Evolutionary conservation across 2,797 vertebrate genomes (phyloP).

Genomic region (Neosalanx taihuensis): DNA sequence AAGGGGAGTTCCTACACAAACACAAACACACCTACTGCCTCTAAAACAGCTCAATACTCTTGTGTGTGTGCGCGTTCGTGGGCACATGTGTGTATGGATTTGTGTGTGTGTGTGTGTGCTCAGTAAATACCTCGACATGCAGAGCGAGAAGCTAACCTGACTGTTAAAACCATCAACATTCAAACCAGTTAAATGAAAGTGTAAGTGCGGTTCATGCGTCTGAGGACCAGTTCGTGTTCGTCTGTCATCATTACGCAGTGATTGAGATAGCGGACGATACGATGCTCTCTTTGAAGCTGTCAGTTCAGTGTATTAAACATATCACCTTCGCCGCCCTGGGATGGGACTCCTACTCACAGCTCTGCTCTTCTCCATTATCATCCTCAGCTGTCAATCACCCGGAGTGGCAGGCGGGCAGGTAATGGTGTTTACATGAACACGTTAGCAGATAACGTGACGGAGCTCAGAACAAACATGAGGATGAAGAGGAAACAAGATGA

Average conservation of each 20-base stretch:
- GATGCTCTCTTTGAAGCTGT: slow-evolving; percentile 42
- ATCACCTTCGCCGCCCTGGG: slow-evolving; percentile 49
- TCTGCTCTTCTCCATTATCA: slow-evolving; percentile 38
- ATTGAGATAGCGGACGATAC: slow-evolving; percentile 45
- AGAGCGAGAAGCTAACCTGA: background rate
- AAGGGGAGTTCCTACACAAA: background rate
- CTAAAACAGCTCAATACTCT: background rate
- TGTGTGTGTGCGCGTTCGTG: background rate
- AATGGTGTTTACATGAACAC: slow-evolving; percentile 36
- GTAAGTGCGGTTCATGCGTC: background rate
- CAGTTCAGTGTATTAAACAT: slow-evolving; percentile 58
- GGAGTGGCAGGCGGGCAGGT: slow-evolving; percentile 10
- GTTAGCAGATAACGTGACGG: slow-evolving; percentile 10
- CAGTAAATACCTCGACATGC: no score
- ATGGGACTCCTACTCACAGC: slow-evolving; percentile 30
- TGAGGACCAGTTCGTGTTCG: background rate
- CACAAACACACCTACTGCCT: background rate
- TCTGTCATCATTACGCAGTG: slow-evolving; percentile 34
- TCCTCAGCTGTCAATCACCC: slow-evolving; percentile 58
- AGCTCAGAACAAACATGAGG: slow-evolving; percentile 14
- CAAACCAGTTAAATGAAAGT: background rate
- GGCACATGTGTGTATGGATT: background rate
- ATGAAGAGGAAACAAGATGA: background rate
- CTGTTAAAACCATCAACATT: background rate
- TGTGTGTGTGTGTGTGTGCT: background rate